A percentile compares a stretch with the other conserved stretches of the same genome.
Evolutionary conservation across 1,140 invertebrate species (phyloP).

Genomic region (Vanessa atalanta): DNA sequence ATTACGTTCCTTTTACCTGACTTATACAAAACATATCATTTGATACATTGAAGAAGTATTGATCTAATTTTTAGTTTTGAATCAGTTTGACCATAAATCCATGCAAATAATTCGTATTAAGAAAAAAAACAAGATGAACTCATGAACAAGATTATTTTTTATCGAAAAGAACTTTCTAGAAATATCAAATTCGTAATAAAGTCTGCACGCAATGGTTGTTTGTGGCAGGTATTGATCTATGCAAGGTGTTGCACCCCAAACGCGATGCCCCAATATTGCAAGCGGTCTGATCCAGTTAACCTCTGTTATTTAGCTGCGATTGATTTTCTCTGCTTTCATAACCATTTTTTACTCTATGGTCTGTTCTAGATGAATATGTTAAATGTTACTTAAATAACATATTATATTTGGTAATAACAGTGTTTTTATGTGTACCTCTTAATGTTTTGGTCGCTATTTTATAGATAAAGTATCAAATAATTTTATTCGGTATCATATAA

Average conservation of each 20-base stretch:
- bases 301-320: conserved; percentile 24
- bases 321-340: conserved; percentile 16
- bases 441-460: too few species aligned
- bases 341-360: neutral
- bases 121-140: too few species aligned
- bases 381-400: neutral
- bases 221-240: conserved; percentile 27
- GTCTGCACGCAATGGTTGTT: conserved; percentile 11
- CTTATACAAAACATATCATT: too few species aligned
- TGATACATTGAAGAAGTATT: too few species aligned
- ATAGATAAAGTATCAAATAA: too few species aligned
- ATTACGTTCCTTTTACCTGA: neutral
- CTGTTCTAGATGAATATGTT: neutral
- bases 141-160: neutral
- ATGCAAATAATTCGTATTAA: too few species aligned
- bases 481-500: too few species aligned
- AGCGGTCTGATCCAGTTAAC: conserved; percentile 28
- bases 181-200: conserved; percentile 19
- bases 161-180: neutral
- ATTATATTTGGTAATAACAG: neutral
- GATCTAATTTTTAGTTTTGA: too few species aligned
- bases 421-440: too few species aligned
- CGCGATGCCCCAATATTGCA: conserved; percentile 31
- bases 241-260: conserved; percentile 35
- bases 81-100: too few species aligned